Evolutionary conservation across 2,113 vertebrate species (phyloP).

Genomic region (Uropsilus gracilis): DNA sequence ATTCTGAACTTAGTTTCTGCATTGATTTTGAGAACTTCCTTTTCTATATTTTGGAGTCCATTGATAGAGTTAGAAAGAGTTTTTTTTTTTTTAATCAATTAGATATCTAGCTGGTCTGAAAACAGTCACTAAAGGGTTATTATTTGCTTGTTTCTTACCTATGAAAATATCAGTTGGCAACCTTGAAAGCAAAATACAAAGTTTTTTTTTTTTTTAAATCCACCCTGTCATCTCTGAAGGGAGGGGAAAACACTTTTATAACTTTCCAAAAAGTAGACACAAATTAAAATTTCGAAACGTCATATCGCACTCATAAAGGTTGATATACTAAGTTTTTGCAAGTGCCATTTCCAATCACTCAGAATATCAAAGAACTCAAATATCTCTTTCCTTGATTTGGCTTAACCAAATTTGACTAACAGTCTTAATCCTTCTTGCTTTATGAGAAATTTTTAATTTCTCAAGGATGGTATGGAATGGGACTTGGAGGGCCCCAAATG

Average conservation of each 20-base stretch:
- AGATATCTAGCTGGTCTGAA: neutral
- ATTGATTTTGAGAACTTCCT: neutral
- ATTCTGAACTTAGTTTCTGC: neutral
- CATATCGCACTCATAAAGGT: neutral
- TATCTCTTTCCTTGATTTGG: neutral
- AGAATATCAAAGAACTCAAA: conserved; percentile 7
- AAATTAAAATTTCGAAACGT: conserved; percentile 10
- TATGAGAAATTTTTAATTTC: conserved; percentile 16
- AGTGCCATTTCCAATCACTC: neutral
- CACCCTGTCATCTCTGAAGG: neutral
- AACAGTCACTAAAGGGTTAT: neutral
- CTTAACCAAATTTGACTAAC: neutral
- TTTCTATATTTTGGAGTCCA: neutral
- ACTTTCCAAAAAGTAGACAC: conserved; percentile 39
- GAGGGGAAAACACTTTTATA: neutral
- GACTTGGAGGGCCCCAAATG: neutral
- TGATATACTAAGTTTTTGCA: neutral
- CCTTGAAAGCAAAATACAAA: neutral
- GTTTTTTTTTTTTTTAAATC: neutral
- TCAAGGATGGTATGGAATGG: neutral
- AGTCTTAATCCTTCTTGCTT: neutral
- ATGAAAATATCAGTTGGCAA: conserved; percentile 16
- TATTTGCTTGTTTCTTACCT: conserved; percentile 31
- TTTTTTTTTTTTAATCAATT: neutral
- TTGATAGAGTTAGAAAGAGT: neutral